Percentiles rank a stretch among this genome's conserved stretches.
These are phyloP conservation scores for Limnothrissa miodon DNA, from an alignment of 2,113 vertebrate species.

Conservation along the genomic window DNA sequence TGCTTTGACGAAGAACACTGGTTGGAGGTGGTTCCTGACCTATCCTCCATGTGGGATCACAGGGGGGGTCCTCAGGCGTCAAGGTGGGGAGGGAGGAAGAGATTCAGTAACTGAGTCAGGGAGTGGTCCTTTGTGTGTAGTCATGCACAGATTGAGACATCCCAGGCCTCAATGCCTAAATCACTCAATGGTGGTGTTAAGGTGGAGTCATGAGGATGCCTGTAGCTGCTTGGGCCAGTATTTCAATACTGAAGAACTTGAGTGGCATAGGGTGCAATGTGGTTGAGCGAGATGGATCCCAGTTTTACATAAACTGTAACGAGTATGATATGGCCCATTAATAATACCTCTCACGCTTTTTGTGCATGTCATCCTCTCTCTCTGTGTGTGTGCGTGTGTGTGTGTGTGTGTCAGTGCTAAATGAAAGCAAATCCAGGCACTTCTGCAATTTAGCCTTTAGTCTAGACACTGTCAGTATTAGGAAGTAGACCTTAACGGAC, in stretches of 20 bases:
- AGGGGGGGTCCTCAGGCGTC: background rate
- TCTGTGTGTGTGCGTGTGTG: constrained; percentile 7
- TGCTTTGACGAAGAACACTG: background rate
- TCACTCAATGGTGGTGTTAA: background rate
- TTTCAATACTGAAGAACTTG: background rate
- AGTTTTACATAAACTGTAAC: background rate
- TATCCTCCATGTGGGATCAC: background rate
- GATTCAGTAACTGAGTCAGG: background rate
- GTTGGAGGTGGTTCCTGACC: background rate
- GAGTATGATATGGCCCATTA: background rate
- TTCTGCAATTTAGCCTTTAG: background rate
- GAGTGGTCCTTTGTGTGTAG: constrained; percentile 19
- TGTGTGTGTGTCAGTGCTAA: background rate
- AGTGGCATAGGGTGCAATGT: no score
- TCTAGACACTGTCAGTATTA: background rate
- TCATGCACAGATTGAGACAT: background rate
- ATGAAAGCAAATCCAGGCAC: background rate
- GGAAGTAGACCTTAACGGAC: background rate
- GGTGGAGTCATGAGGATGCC: background rate
- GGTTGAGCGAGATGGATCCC: background rate
- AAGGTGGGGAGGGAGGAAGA: background rate
- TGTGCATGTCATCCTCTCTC: background rate
- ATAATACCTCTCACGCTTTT: background rate
- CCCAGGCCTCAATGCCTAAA: background rate
- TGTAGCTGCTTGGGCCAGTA: background rate